phyloP scores from a whole-genome alignment of 2,113 vertebrate genomes.

The Casuarius casuarius region DNA sequence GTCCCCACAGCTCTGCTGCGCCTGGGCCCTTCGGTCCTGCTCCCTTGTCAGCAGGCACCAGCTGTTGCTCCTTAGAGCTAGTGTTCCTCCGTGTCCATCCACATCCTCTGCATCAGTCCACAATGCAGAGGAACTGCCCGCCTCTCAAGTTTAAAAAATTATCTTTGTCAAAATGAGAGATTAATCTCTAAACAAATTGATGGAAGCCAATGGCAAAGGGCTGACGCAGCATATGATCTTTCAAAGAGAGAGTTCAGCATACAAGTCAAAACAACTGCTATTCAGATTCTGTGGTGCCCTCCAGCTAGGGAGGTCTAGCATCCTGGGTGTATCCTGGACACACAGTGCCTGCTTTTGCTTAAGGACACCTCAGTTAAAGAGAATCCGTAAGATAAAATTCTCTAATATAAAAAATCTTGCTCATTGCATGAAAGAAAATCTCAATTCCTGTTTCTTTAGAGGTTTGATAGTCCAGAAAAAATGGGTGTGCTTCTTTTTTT shows the following conservation, averaged over 20 bases:
- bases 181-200: constrained; percentile 24
- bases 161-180: constrained; percentile 37
- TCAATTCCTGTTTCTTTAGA: background rate
- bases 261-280: constrained; percentile 5
- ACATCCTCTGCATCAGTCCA: background rate
- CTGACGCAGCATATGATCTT: background rate
- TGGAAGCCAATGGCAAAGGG: background rate
- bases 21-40: background rate
- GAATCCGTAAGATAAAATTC: background rate
- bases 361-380: background rate
- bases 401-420: background rate
- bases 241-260: constrained; percentile 17
- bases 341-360: background rate
- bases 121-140: rapidly evolving
- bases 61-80: background rate
- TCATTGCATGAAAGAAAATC: background rate
- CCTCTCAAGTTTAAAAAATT: constrained; percentile 31
- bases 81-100: background rate
- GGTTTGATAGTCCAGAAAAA: background rate
- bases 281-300: background rate
- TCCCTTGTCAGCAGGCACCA: background rate
- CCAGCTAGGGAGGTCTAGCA: background rate
- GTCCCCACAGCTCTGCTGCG: background rate
- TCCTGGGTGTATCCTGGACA: background rate
- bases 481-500: background rate